A percentile compares a stretch with the other conserved stretches of the same genome.
Conservation (phyloP, 2,113 vertebrate species). For the Atractosteus spatula region DNA sequence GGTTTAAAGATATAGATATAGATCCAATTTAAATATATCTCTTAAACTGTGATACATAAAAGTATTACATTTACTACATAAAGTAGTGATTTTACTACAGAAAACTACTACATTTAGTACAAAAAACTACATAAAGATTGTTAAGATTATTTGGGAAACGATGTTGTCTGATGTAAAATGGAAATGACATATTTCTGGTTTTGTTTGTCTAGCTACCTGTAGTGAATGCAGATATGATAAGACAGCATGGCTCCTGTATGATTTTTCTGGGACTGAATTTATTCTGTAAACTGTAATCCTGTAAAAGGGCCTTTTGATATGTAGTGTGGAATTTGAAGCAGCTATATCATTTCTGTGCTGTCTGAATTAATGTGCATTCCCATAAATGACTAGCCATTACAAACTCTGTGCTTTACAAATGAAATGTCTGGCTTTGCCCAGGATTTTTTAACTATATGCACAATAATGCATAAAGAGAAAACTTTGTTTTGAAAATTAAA, state of each 20-base stretch:
- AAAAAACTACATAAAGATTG: no score
- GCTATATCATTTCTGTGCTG: slow-evolving; percentile 15
- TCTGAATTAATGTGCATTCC: slow-evolving; percentile 8
- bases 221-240: not conserved
- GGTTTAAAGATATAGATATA: no score
- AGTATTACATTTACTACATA: no score
- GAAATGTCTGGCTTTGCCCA: not conserved
- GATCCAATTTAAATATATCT: no score
- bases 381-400: not conserved
- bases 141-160: no score
- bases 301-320: slow-evolving; percentile 21
- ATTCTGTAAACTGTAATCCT: not conserved
- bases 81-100: no score
- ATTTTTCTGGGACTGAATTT: not conserved
- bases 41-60: no score
- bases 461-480: not conserved
- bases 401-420: not conserved
- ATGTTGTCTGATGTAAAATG: no score
- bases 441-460: not conserved
- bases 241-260: not conserved
- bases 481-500: no score
- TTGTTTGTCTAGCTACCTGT: not conserved
- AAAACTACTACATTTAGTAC: no score
- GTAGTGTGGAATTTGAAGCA: slow-evolving; percentile 35
- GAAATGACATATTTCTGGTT: not conserved